Conservation (phyloP, 1,140 invertebrate genomes). For the Microvelia longipes region DNA sequence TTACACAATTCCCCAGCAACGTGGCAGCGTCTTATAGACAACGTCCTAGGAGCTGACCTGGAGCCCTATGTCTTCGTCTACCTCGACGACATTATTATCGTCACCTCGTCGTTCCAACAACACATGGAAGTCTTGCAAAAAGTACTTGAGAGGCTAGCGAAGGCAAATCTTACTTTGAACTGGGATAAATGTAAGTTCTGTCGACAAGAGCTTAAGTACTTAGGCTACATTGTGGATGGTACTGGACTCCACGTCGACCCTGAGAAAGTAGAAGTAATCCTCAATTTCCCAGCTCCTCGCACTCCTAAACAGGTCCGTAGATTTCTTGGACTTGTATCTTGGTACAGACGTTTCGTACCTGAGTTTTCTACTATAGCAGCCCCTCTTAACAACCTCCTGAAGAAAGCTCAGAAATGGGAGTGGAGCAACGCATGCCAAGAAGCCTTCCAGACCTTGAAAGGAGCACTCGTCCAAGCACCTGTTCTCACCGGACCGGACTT, state of each 20-base stretch:
- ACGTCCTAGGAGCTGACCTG: constrained; percentile 9
- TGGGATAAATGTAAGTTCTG: too few relatives aligned
- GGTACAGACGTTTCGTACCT: too few relatives aligned
- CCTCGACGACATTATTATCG: constrained; percentile 25
- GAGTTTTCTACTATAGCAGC: constrained; percentile 30
- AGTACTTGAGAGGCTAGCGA: constrained; percentile 18
- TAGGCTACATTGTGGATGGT: too few relatives aligned
- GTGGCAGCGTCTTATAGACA: constrained; percentile 24
- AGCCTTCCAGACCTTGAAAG: too few relatives aligned
- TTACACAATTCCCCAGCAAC: constrained; percentile 25
- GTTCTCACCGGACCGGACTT: too few relatives aligned
- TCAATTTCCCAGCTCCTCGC: too few relatives aligned
- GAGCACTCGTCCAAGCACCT: too few relatives aligned
- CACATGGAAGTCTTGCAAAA: constrained; percentile 18
- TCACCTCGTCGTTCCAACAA: constrained; percentile 17
- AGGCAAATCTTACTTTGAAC: constrained; percentile 14
- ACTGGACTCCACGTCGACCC: too few relatives aligned
- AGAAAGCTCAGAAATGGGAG: too few relatives aligned
- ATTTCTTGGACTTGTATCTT: constrained; percentile 32
- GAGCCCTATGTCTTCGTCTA: constrained; percentile 15
- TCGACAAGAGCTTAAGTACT: too few relatives aligned
- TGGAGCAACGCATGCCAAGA: neutral
- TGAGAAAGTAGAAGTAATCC: too few relatives aligned
- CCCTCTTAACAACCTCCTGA: too few relatives aligned
- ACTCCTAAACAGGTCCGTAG: constrained; percentile 28